Conservation (phyloP, 2,113 vertebrate genomes). For the Stigmatopora argus region DNA sequence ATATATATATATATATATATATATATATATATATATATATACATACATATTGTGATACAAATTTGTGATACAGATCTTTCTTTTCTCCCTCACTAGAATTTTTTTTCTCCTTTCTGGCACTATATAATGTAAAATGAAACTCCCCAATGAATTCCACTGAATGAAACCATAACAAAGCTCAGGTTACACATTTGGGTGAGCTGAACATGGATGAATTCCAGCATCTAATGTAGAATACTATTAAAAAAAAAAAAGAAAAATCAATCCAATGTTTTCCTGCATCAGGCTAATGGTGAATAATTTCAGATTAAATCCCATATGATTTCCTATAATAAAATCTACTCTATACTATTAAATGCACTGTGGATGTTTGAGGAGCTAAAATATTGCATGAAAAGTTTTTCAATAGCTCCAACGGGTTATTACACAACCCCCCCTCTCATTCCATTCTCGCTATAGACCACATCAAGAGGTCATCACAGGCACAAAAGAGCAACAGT, state of each 20-base stretch:
- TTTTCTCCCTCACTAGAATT: neutral
- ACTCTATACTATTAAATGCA: neutral
- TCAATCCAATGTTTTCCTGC: neutral
- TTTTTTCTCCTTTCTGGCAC: neutral
- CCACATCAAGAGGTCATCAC: neutral
- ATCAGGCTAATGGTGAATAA: neutral
- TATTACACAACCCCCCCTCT: neutral
- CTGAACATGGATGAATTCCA: neutral
- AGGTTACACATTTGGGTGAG: neutral
- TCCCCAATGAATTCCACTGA: neutral
- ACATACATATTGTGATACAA: too few species aligned
- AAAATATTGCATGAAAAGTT: neutral
- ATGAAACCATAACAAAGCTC: neutral
- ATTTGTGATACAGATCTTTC: neutral
- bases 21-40: too few species aligned
- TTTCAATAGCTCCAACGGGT: neutral
- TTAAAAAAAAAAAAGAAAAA: constrained; percentile 1
- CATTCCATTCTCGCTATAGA: neutral
- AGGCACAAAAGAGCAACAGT: constrained; percentile 2
- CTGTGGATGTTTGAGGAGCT: neutral
- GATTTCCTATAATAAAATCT: neutral
- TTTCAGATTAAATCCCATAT: neutral
- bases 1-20: neutral
- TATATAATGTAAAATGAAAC: neutral
- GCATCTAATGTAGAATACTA: neutral